Conservation (phyloP, 2,797 vertebrate species). For the Dipus sagitta region DNA sequence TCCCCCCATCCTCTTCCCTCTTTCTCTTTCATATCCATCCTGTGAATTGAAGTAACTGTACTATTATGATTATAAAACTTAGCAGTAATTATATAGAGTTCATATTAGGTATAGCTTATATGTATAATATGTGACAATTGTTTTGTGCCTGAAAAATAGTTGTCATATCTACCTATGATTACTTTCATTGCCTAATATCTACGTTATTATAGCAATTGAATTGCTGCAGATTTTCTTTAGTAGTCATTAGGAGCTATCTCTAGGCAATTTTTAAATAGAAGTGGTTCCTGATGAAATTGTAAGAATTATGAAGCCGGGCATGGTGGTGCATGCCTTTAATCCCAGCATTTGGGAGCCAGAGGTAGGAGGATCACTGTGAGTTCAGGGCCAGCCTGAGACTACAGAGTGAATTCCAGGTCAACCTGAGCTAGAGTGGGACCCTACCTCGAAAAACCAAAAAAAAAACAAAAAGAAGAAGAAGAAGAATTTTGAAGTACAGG, state of each 20-base stretch:
- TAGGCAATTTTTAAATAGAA: conserved; percentile 38
- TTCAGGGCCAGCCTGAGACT: no score
- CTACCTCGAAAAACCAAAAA: no score
- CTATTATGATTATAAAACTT: not conserved
- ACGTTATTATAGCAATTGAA: conserved; percentile 14
- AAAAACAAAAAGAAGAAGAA: no score
- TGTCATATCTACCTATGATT: not conserved
- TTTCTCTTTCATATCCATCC: not conserved
- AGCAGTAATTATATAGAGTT: not conserved
- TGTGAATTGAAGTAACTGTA: not conserved
- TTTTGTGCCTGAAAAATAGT: conserved; percentile 44
- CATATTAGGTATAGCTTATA: not conserved
- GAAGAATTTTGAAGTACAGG: not conserved
- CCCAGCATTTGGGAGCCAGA: no score
- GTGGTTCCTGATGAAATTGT: conserved; percentile 40
- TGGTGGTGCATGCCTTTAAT: no score
- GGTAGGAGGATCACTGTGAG: no score
- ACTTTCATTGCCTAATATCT: not conserved
- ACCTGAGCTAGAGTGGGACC: no score
- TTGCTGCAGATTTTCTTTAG: conserved; percentile 26
- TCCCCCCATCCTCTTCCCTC: accelerated
- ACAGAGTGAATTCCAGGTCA: no score
- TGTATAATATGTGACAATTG: conserved; percentile 43
- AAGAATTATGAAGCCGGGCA: no score
- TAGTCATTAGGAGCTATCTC: conserved; percentile 27